Evolutionary conservation across 2,113 vertebrate species (phyloP).

Genomic region (mouse (Mus musculus)): DNA sequence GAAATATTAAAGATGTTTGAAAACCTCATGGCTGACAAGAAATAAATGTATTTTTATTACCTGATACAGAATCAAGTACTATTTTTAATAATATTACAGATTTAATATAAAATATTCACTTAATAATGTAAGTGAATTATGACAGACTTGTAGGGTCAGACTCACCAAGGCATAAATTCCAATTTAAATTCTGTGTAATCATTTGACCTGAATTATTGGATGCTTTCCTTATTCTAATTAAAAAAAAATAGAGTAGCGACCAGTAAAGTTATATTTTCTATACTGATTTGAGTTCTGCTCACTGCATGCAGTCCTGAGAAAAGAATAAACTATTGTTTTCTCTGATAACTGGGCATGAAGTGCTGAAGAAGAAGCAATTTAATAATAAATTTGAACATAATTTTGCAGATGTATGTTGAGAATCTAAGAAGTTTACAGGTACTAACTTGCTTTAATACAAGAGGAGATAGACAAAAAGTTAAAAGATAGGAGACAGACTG

Average conservation of each 20-base stretch:
- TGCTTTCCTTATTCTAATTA: not conserved
- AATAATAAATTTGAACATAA: not conserved
- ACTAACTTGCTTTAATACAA: not conserved
- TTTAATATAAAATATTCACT: not conserved
- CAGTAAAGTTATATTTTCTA: not conserved
- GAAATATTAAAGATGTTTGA: not conserved
- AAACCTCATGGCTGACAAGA: not conserved
- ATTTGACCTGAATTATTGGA: not conserved
- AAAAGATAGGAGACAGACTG: not conserved
- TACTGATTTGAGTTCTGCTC: not conserved
- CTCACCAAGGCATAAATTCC: not conserved
- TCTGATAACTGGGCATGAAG: not conserved
- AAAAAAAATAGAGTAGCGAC: not conserved
- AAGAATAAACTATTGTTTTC: not conserved
- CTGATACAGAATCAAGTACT: not conserved
- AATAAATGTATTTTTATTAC: not conserved
- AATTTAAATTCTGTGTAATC: not conserved
- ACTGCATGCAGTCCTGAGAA: not conserved
- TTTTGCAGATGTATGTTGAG: not conserved
- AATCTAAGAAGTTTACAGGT: not conserved
- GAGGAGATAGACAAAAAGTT: not conserved
- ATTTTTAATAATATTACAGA: not conserved
- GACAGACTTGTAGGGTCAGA: not conserved
- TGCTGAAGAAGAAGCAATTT: not conserved
- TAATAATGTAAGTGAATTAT: not conserved